Conservation (phyloP, 2,113 vertebrate species). For the Pantherophis guttatus region DNA sequence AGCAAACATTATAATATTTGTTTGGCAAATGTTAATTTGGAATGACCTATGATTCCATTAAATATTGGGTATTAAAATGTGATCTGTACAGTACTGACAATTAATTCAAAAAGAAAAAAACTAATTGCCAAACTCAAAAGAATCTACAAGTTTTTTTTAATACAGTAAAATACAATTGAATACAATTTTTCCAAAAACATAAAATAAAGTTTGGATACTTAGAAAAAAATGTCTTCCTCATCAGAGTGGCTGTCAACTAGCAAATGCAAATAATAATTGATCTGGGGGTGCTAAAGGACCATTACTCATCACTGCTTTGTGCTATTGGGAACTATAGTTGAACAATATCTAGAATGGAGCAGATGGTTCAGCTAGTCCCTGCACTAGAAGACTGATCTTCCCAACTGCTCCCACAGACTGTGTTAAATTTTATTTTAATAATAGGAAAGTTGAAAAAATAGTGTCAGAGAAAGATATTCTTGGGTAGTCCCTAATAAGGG, state of each 20-base stretch:
- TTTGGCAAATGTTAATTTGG: not conserved
- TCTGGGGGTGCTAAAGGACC: not conserved
- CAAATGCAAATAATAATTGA: not conserved
- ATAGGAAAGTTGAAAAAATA: not conserved
- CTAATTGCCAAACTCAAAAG: not conserved
- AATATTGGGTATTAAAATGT: not conserved
- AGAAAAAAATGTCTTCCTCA: not conserved
- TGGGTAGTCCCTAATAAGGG: not conserved
- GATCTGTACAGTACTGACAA: not conserved
- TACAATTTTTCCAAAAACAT: not conserved
- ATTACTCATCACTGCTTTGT: not conserved
- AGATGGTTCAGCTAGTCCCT: not conserved
- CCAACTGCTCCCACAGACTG: not conserved
- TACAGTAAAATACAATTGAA: not conserved
- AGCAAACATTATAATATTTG: not conserved
- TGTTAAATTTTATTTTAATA: not conserved
- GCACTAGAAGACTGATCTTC: not conserved
- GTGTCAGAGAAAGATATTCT: not conserved
- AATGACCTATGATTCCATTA: not conserved
- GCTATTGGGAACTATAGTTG: not conserved
- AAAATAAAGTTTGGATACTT: not conserved
- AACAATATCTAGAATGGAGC: not conserved
- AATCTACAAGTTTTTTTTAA: not conserved
- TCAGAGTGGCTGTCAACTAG: not conserved
- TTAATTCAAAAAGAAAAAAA: not conserved